Percentiles rank a stretch among this genome's conserved stretches.
These are phyloP conservation scores for Antedon bifida DNA, from an alignment of 35 echinoderm and acorn worm species.

Conservation along the genomic window DNA sequence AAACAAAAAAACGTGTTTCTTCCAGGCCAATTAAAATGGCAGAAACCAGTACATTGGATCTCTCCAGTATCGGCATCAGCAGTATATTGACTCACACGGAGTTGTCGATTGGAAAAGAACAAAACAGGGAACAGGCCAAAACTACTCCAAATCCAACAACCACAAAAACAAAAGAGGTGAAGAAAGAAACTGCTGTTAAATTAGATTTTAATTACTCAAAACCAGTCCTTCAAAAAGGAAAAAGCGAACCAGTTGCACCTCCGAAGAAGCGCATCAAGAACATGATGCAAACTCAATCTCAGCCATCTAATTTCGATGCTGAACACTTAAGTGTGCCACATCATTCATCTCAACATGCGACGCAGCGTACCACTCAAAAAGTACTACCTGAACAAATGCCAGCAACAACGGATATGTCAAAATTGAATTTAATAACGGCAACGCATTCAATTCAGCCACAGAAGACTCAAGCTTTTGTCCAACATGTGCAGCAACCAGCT, in stretches of 20 bases:
- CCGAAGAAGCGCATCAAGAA: background rate
- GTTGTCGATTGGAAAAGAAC: background rate
- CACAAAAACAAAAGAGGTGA: no score
- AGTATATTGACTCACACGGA: background rate
- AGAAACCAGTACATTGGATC: background rate
- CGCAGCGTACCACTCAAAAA: background rate
- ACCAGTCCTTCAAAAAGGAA: background rate
- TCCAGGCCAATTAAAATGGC: background rate
- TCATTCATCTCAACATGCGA: background rate
- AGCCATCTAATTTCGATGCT: background rate
- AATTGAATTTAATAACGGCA: background rate
- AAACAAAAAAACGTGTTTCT: background rate
- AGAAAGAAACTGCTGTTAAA: background rate
- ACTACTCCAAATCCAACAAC: background rate
- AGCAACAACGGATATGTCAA: no score
- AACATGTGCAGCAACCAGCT: background rate
- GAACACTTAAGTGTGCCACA: background rate
- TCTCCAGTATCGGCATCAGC: background rate
- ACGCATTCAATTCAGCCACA: background rate
- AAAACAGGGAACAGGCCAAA: background rate
- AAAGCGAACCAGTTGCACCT: background rate
- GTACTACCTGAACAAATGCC: background rate
- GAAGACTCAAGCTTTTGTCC: background rate
- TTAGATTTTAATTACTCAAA: background rate
- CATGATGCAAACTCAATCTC: background rate